These are phyloP conservation scores for Chionodraco myersi DNA, from an alignment of 2,113 vertebrate genomes.

Conservation along the genomic window DNA sequence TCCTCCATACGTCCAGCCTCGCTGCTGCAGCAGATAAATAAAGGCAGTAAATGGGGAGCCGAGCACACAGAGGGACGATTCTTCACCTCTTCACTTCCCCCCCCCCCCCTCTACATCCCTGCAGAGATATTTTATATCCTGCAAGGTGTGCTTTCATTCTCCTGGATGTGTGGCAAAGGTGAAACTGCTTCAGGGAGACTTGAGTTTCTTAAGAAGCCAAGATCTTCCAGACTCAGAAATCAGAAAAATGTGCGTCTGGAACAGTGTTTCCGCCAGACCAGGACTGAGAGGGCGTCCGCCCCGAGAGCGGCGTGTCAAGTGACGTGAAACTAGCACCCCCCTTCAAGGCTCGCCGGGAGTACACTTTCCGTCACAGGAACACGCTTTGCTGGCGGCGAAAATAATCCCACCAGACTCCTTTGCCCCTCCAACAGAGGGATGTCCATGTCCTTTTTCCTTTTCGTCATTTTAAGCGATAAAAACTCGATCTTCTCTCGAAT, in stretches of 20 bases:
- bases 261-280: too few relatives aligned
- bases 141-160: constrained; percentile 48
- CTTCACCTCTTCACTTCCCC: constrained; percentile 52
- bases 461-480: too few relatives aligned
- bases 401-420: too few relatives aligned
- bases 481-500: too few relatives aligned
- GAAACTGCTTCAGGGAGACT: constrained; percentile 38
- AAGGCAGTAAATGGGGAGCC: constrained; percentile 72
- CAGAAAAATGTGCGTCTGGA: constrained; percentile 13
- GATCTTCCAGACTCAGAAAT: constrained; percentile 15
- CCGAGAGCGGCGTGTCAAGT: too few relatives aligned
- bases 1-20: constrained; percentile 61
- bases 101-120: constrained; percentile 21
- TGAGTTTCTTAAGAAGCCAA: background rate
- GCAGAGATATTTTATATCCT: constrained; percentile 60
- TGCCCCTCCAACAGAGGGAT: too few relatives aligned
- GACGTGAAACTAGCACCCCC: too few relatives aligned
- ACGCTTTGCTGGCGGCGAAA: too few relatives aligned
- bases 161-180: constrained; percentile 64
- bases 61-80: constrained; percentile 67
- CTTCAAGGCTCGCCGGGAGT: too few relatives aligned
- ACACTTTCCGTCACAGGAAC: too few relatives aligned
- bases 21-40: constrained; percentile 74
- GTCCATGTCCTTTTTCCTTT: too few relatives aligned
- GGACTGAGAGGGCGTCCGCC: too few relatives aligned